Conservation (phyloP, 1,140 invertebrate species). For the Bombus sylvicola region DNA sequence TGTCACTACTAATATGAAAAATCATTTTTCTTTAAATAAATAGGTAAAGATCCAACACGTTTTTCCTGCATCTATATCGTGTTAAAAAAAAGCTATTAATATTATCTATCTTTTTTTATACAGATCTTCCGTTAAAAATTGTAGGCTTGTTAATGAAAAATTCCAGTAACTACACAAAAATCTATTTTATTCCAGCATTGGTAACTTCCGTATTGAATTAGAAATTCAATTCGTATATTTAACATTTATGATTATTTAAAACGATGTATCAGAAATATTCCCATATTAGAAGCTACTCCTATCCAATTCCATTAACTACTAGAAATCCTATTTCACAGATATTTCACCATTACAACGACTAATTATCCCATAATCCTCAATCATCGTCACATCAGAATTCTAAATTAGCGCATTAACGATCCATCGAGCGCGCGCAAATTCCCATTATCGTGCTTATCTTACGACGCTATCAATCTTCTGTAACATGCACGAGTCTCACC, state of each 20-base stretch:
- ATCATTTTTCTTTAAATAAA: too few species aligned
- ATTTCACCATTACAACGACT: background rate
- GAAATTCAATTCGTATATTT: background rate
- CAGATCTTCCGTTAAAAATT: background rate
- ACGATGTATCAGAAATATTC: background rate
- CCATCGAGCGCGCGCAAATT: background rate
- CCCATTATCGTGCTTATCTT: background rate
- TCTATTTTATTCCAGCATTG: background rate
- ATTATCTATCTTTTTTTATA: background rate
- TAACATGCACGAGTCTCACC: background rate
- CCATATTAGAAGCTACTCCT: background rate
- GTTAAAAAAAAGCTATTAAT: too few species aligned
- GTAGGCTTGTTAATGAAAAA: background rate
- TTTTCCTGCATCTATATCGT: too few species aligned
- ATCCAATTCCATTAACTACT: background rate
- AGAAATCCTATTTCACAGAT: too few species aligned
- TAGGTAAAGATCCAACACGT: too few species aligned
- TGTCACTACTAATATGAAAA: too few species aligned
- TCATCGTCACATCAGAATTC: background rate
- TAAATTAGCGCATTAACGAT: slow-evolving; percentile 2
- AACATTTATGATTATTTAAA: too few species aligned
- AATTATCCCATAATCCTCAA: background rate
- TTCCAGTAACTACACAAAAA: background rate
- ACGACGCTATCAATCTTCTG: background rate
- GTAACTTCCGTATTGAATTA: too few species aligned